Conservation (phyloP, 2,888 invertebrate genomes). For the Torymus auratus region DNA sequence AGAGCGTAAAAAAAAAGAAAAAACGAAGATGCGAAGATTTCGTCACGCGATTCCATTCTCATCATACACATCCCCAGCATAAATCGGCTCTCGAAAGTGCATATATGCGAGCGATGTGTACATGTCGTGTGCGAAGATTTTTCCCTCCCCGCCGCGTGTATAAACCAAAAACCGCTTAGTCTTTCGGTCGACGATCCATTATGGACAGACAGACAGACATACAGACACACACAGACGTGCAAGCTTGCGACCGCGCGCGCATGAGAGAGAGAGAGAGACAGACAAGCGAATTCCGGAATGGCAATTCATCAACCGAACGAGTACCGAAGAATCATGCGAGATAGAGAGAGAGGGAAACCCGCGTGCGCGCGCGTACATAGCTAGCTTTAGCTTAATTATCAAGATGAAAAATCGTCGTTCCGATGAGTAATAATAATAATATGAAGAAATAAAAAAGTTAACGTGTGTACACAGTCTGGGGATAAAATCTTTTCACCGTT, state of each 20-base stretch:
- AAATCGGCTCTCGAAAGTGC: too few species aligned
- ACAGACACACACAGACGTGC: too few species aligned
- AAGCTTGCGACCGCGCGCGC: too few species aligned
- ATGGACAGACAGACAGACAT: neutral
- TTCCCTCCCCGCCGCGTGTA: constrained; percentile 1
- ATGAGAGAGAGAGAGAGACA: neutral
- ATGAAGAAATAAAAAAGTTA: neutral
- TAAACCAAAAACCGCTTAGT: too few species aligned
- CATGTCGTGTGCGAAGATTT: neutral
- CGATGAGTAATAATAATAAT: constrained; percentile 30
- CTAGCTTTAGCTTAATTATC: constrained; percentile 51
- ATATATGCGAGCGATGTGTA: too few species aligned
- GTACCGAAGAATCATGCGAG: constrained; percentile 23
- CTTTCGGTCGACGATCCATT: constrained; percentile 28
- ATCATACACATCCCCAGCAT: too few species aligned
- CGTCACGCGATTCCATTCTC: too few species aligned
- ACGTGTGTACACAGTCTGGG: too few species aligned
- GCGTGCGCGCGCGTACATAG: neutral
- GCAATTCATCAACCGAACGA: constrained; percentile 46
- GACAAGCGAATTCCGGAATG: constrained; percentile 31
- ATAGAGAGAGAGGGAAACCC: neutral
- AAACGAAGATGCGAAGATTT: neutral
- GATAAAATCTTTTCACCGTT: too few species aligned
- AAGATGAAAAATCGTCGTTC: constrained; percentile 49
- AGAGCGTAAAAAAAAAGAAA: neutral